phyloP scores from a whole-genome alignment of 2,113 vertebrate genomes.

The Menura novaehollandiae region DNA sequence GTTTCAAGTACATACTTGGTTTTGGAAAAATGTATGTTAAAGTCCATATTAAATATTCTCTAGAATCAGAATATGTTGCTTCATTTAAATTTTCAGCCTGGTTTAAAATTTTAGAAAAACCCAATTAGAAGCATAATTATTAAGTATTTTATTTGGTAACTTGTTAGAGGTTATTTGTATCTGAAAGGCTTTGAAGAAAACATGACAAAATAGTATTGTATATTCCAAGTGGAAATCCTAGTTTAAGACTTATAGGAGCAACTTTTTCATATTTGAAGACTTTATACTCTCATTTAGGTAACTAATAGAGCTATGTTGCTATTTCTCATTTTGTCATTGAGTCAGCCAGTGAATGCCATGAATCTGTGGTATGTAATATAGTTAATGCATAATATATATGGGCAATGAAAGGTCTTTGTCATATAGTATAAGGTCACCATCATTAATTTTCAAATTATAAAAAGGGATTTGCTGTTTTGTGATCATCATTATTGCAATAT shows the following conservation, averaged over 20 bases:
- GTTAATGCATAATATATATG: conserved; percentile 60
- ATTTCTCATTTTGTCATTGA: conserved; percentile 28
- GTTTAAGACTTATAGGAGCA: background rate
- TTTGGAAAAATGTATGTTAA: background rate
- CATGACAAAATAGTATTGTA: background rate
- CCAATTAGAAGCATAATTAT: background rate
- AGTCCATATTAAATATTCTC: background rate
- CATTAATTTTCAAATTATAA: conserved; percentile 88
- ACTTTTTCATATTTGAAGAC: background rate
- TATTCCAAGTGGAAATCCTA: background rate
- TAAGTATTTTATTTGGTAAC: background rate
- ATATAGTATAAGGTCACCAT: conserved; percentile 73
- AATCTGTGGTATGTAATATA: conserved; percentile 46
- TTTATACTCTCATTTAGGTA: background rate
- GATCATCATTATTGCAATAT: conserved; percentile 87
- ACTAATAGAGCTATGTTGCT: background rate
- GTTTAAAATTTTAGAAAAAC: background rate
- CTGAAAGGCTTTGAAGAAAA: background rate
- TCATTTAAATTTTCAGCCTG: background rate
- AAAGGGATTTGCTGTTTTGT: conserved; percentile 80
- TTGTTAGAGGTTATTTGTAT: background rate
- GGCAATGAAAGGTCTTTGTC: conserved; percentile 63
- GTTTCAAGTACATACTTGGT: background rate
- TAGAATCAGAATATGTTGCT: background rate
- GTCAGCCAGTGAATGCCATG: conserved; percentile 7